Percentiles rank a stretch among this genome's conserved stretches.
Conservation (phyloP, 2,113 vertebrate species). For the Okapia johnstoni region DNA sequence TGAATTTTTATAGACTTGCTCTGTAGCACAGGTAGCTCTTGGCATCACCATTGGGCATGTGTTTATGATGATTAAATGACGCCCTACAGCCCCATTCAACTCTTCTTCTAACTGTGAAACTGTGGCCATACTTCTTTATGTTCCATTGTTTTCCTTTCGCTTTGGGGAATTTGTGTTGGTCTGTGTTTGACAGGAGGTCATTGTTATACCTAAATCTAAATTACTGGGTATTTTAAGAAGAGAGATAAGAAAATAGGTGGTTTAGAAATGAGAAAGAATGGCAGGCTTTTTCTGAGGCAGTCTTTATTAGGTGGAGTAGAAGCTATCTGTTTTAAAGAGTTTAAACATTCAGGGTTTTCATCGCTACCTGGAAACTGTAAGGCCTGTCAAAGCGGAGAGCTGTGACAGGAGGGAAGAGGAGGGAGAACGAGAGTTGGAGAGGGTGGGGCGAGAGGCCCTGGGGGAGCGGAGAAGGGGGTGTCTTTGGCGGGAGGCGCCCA, state of each 20-base stretch:
- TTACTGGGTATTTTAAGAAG: conserved; percentile 5
- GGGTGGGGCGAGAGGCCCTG: neutral
- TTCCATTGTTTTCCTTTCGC: neutral
- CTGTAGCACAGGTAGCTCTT: neutral
- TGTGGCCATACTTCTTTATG: neutral
- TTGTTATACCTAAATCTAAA: neutral
- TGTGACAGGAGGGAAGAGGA: neutral
- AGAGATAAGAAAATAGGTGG: neutral
- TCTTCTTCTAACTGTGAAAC: neutral
- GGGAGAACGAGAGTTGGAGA: neutral
- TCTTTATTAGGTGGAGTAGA: neutral
- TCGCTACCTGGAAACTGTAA: neutral
- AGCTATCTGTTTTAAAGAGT: neutral
- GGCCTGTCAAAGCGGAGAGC: neutral
- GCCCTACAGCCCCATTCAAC: neutral
- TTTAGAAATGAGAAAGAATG: neutral
- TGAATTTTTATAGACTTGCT: neutral
- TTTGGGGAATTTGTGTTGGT: neutral
- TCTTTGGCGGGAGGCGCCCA: neutral
- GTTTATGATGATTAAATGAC: neutral
- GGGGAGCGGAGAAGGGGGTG: neutral
- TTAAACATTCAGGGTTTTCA: neutral
- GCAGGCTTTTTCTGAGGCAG: neutral
- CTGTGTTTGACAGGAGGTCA: neutral
- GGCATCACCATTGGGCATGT: neutral